Evolutionary conservation across 2,797 vertebrate species (phyloP), one percentile per base, ranked within the genome.

Genomic region (Urosaurus nigricauda): DNA sequence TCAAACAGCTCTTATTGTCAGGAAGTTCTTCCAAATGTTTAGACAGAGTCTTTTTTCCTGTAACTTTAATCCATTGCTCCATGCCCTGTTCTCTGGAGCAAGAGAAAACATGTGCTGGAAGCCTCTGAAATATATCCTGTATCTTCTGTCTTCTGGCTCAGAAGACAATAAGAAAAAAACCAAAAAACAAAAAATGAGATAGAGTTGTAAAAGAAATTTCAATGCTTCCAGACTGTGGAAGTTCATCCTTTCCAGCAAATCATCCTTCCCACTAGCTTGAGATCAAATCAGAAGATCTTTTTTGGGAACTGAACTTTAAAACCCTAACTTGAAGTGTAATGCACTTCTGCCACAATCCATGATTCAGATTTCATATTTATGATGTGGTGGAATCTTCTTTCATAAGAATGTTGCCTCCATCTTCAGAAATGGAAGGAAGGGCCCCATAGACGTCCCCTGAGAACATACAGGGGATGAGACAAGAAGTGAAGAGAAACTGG

Each of bases 401-500:
- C 0, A 1, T 1, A 58, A 87, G 88, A 92, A 92, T 94, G 29
- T 24, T 26, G 26, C 26, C 6, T 5, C 26, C 24, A 56, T 56
- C 53, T 56, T 13, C 53, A 56, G 29, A 68, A 68, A 68, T 68
- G 3, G 26, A 68, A 68, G 19, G 29, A 68, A 68, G 65, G 65
- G 29, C 1, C 12, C 29, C 32, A 32, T 32, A 68, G 3, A 32
- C 32, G 0, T 68, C 29, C 4, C 29, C 65, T 91, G 94, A 95
- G 93, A 92, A 83, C 83, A 92, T 78, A 37, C 92, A 95, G 94
- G 93, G 93, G 92, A 84, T 80, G 53, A 60, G 32, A 24, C 53
- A 58, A 32, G 26, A 73, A 73, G 70, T 35, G 65, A 68, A 21
- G 19, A 24, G 73, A 40, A 43, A 21, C 8, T 17, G 73, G 47